Evolutionary conservation across 2,797 vertebrate genomes (phyloP), one percentile per base, ranked within the genome.

Genomic region (Smutsia gigantea): DNA sequence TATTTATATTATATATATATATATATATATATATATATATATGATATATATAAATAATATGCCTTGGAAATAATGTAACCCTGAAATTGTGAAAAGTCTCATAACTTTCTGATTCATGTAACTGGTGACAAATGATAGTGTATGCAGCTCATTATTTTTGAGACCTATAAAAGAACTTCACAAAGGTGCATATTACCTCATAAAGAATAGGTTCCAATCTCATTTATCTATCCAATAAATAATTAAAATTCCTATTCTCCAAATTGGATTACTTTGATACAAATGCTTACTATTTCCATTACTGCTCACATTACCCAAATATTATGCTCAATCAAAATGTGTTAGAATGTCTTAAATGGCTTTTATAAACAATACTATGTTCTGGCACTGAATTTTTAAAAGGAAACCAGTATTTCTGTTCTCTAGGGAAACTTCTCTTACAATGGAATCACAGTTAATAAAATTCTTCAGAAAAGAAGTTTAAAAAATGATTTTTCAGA

Each of bases 221-320:
- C 53, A 87, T 92, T 95, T 94, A 93, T 96, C 63, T 79, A 86
- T 8, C 39, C n/a, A 27, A 88, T 92, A 95, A 96, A 92, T 94
- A 94, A 93, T 97, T 96, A 95, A 95, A 96, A 89, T 90, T 84
- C 21, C 14, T 93, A 63, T 96, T 96, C 46, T 75, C 64, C 34
- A 94, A 94, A 96, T 90, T 85, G 53, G 29, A 90, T 96, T 96
- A 88, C 61, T 90, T 94, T 66, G 39, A 95, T 91, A 93, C 0
- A 57, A 69, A 90, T 92, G 51, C 12, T 71, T 72, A 49, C 59
- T 64, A 1, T 74, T 93, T 92, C 53, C 31, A 71, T 34, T 53
- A 78, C 46, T 39, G 46, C 25, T 85, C 68, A 74, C 42, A 78
- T 92, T 92, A 82, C 61, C 23, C 94, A 85, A 85, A 86, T 91